Percentiles rank a stretch among this genome's conserved stretches.
phyloP scores from a whole-genome alignment of 1,140 invertebrate species.

The Drosophila navojoa region DNA sequence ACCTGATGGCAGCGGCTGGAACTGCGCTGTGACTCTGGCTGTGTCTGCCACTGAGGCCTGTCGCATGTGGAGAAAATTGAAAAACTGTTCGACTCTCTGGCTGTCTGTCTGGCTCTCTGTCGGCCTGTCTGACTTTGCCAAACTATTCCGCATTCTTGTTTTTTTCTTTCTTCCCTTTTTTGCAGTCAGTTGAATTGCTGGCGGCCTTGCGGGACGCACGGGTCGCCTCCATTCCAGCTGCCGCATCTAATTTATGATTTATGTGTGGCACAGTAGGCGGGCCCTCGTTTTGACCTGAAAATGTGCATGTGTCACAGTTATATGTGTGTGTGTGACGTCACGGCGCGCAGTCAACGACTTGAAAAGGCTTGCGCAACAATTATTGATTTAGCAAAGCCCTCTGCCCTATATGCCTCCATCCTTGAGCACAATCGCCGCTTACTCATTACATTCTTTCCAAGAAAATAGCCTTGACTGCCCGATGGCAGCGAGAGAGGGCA shows the following conservation, averaged over 20 bases:
- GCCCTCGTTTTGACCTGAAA: constrained; percentile 59
- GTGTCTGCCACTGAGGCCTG: constrained; percentile 3
- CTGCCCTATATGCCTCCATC: background rate
- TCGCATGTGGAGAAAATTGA: constrained; percentile 39
- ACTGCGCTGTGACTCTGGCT: too few species aligned
- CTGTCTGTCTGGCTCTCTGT: constrained; percentile 10
- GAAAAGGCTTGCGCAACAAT: constrained; percentile 72
- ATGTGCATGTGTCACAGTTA: constrained; percentile 50
- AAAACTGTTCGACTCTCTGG: constrained; percentile 47
- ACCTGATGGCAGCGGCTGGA: constrained; percentile 31
- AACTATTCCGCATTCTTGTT: constrained; percentile 74
- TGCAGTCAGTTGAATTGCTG: constrained; percentile 8
- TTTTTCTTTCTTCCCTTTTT: background rate
- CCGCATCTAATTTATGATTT: constrained; percentile 74
- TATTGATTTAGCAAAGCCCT: constrained; percentile 63
- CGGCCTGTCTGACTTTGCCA: constrained; percentile 34
- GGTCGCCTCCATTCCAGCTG: constrained; percentile 50
- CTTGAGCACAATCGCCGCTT: constrained; percentile 4
- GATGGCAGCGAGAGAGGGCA: constrained; percentile 25
- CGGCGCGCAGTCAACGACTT: constrained; percentile 43
- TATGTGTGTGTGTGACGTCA: constrained; percentile 48
- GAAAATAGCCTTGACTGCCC: constrained; percentile 49
- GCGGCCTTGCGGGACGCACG: constrained; percentile 40
- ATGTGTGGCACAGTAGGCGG: constrained; percentile 68
- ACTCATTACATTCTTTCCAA: constrained; percentile 51